phyloP scores from a whole-genome alignment of 2,113 vertebrate genomes.

The Microtus ochrogaster region DNA sequence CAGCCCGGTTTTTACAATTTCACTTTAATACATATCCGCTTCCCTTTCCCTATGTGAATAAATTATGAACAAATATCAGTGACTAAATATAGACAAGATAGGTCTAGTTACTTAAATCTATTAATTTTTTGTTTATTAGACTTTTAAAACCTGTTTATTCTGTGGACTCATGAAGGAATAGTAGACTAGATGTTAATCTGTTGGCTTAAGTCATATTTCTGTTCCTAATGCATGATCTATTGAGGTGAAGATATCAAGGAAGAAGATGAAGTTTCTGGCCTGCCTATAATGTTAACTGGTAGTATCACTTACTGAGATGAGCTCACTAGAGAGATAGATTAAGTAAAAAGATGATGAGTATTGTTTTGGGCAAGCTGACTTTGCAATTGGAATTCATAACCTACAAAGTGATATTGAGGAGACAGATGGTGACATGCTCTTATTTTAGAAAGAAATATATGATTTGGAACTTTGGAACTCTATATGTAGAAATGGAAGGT shows the following conservation, averaged over 20 bases:
- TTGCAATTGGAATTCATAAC: background rate
- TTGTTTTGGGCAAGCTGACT: background rate
- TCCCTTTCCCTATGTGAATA: background rate
- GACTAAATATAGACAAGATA: slow-evolving; percentile 51
- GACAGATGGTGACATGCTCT: background rate
- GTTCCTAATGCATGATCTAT: background rate
- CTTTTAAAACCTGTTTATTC: background rate
- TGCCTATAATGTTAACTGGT: background rate
- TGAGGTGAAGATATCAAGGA: background rate
- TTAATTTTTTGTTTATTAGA: background rate
- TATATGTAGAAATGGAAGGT: background rate
- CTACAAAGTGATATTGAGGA: background rate
- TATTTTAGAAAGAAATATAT: background rate
- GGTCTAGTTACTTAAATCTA: background rate
- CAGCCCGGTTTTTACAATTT: slow-evolving; percentile 45
- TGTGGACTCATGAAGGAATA: background rate
- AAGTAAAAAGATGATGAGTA: background rate
- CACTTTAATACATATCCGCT: background rate
- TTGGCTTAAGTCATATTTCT: slow-evolving; percentile 9
- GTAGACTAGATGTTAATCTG: background rate
- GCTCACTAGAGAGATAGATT: background rate
- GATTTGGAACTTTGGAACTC: background rate
- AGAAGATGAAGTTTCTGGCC: background rate
- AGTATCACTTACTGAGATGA: background rate
- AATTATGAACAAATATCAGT: slow-evolving; percentile 29